Evolutionary conservation across 1,140 invertebrate species (phyloP), one percentile per base, ranked within the genome.

Genomic region (Trichoplusia ni): DNA sequence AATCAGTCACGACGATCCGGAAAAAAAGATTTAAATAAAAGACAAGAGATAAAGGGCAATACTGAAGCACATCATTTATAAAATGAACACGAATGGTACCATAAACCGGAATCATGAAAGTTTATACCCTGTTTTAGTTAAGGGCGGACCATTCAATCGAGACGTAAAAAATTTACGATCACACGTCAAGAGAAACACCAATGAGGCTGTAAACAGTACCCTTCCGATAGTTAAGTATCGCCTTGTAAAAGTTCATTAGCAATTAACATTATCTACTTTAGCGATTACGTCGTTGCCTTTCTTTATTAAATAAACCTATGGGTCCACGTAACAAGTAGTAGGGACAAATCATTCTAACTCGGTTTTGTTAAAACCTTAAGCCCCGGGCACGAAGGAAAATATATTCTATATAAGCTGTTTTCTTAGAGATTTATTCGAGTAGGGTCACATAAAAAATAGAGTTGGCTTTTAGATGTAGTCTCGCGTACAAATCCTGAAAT

Each of bases 131-230:
- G 82, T 81, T 89, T 89, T 84, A 87, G 84, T 85, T 87, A 82
- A 85, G 84, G 81, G 79, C 77, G 74, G 73, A 81, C 81, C 81
- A 85, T 85, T 87, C 81, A 82, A 87, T 89, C 79, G 84, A 74
- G 72, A 81, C 84, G 77, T 89, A 86, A 89, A 89, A 84, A 87
- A 81, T 85, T 87, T 89, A 89, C 84, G 84, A 82, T 78, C 84
- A 85, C 82, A 84, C 84, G 84, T 89, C 86, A 78, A 87, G 80
- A 84, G 84, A 79, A 86, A 87, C 81, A 86, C 83, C 83, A 82
- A 89, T 84, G 86, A 89, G 86, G 83, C 72, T 73, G 71, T 89
- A 89, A 89, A 86, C 82, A 80, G 79, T 71, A 75, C 79, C 77
- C 74, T 79, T 75, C 67, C 67, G 67, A 80, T 82, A 71, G 69